phyloP scores from a whole-genome alignment of 2,888 invertebrate species.

The Cheiracanthium punctorium region DNA sequence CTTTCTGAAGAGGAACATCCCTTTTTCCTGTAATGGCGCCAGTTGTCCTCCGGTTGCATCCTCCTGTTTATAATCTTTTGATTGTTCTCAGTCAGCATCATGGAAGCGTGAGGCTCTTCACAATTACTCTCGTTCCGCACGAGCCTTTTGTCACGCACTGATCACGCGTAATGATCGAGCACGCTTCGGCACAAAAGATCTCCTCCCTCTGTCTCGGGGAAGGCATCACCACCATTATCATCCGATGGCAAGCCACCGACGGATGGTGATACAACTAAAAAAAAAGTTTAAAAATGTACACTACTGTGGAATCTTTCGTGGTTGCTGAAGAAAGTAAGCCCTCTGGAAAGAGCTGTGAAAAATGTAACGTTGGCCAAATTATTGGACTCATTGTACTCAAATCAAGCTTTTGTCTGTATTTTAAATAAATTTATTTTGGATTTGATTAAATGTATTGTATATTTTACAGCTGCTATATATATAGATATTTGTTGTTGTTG shows the following conservation, averaged over 20 bases:
- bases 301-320: too few species aligned
- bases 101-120: constrained; percentile 1
- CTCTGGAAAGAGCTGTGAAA: too few species aligned
- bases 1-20: constrained; percentile 9
- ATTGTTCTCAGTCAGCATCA: neutral
- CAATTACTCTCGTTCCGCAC: constrained; percentile 30
- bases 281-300: too few species aligned
- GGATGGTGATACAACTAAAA: neutral
- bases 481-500: too few species aligned
- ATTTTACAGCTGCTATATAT: too few species aligned
- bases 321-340: too few species aligned
- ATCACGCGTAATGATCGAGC: constrained; percentile 43
- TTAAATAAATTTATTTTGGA: too few species aligned
- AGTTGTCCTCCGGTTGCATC: neutral
- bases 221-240: neutral
- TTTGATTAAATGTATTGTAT: too few species aligned
- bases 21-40: constrained; percentile 5
- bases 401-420: too few species aligned
- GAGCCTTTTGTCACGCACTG: constrained; percentile 54
- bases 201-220: neutral
- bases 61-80: neutral
- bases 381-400: too few species aligned
- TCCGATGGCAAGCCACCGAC: neutral
- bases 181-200: neutral
- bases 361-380: too few species aligned